Conservation (phyloP, 2,888 invertebrate species). For the Ypsolopha scabrella region DNA sequence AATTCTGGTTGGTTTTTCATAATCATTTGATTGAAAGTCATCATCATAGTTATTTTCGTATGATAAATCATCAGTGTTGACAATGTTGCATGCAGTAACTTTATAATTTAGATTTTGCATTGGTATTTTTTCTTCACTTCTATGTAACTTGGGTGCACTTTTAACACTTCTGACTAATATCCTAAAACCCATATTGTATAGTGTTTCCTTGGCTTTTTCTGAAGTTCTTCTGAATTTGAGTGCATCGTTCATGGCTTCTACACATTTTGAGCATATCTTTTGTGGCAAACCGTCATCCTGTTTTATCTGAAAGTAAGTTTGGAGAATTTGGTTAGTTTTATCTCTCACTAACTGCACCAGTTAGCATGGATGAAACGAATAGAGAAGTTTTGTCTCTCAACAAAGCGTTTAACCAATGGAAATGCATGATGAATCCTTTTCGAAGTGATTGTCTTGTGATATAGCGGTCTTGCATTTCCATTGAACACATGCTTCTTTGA, state of each 20-base stretch:
- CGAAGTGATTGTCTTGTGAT: no score
- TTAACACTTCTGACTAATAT: slow-evolving; percentile 16
- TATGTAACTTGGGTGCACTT: slow-evolving; percentile 6
- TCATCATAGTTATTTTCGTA: not conserved
- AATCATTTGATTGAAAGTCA: not conserved
- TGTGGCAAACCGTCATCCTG: slow-evolving; percentile 44
- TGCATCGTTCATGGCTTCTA: slow-evolving; percentile 25
- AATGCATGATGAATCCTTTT: not conserved
- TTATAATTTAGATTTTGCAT: not conserved
- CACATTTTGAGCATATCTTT: slow-evolving; percentile 38
- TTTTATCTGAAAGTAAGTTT: slow-evolving; percentile 33
- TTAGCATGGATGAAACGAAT: no score
- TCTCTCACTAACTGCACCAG: no score
- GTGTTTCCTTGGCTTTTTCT: slow-evolving; percentile 29
- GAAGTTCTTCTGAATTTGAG: slow-evolving; percentile 37
- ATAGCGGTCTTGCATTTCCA: not conserved
- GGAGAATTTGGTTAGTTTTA: not conserved
- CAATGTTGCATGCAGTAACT: not conserved
- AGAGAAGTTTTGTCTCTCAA: not conserved
- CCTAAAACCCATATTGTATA: slow-evolving; percentile 20
- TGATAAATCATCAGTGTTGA: not conserved
- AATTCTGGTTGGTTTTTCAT: not conserved
- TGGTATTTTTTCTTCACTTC: slow-evolving; percentile 13
- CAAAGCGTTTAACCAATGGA: not conserved
- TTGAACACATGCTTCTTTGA: no score